Evolutionary conservation across 2,888 invertebrate genomes (phyloP).

Genomic region (Pantelozetes paolii): DNA sequence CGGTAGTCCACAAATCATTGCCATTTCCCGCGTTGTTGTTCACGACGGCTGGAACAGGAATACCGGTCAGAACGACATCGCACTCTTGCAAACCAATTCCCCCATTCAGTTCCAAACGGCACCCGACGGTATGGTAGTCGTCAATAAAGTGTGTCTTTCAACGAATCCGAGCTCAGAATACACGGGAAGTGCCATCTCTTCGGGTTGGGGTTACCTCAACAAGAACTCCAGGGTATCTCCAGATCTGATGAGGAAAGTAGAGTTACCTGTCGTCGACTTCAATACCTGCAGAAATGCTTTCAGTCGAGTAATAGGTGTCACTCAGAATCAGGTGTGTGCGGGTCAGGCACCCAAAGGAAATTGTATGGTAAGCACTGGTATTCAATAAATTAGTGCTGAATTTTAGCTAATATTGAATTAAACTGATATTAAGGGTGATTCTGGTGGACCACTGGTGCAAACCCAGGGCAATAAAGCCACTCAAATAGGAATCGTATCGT

Average conservation of each 20-base stretch:
- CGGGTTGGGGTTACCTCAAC: constrained; percentile 40
- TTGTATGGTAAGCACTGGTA: constrained; percentile 38
- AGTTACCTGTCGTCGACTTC: constrained; percentile 34
- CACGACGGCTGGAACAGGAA: constrained; percentile 39
- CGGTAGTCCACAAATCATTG: constrained; percentile 8
- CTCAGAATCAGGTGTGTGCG: constrained; percentile 41
- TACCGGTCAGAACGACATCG: constrained; percentile 40
- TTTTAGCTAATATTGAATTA: not conserved
- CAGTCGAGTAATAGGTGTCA: constrained; percentile 36
- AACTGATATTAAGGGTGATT: constrained; percentile 27
- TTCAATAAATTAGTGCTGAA: not conserved
- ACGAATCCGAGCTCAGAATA: constrained; percentile 2
- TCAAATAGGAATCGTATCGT: constrained; percentile 41
- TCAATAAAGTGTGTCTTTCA: constrained; percentile 40
- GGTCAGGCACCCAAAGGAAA: constrained; percentile 39
- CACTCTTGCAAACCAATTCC: constrained; percentile 23
- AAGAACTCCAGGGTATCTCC: constrained; percentile 36
- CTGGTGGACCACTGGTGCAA: constrained; percentile 42
- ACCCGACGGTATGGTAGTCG: constrained; percentile 1
- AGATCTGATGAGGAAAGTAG: constrained; percentile 32
- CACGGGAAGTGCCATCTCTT: constrained; percentile 29
- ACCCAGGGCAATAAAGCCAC: constrained; percentile 25
- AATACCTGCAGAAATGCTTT: constrained; percentile 35
- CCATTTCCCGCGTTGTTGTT: constrained; percentile 12
- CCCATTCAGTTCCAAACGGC: constrained; percentile 33